Evolutionary conservation across 2,888 invertebrate genomes (phyloP), one percentile per base, ranked within the genome.

Genomic region (Pammene aurita): DNA sequence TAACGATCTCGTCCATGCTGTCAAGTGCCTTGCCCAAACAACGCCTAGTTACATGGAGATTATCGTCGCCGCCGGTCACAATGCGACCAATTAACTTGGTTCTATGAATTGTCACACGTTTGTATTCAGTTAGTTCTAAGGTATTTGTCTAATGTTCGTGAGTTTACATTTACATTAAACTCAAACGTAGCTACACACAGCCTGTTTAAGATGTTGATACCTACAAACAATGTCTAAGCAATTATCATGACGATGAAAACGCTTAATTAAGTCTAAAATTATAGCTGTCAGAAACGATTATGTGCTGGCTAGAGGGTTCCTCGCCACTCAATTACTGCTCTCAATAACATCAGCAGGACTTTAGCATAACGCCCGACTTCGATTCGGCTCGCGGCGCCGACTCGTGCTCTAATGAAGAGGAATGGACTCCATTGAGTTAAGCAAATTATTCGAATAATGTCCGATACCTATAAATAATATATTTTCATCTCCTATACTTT

Each of bases 391-490:
- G 38, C 14, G 57, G 34, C 34, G 38, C 67, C 41, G 44, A 42
- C 48, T 58, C 42, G 44, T n/a, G 42, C 57, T 35, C 54, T 73
- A 74, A 74, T 73, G 74, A 74, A 72, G 72, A 73, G 66, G 54
- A 73, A 74, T 73, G 72, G 72, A 68, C 63, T 70, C 50, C 67
- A 54, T 55, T 66, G 60, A 70, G 65, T 72, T 69, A 57, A 57
- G 74, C 80, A 80, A 76, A 81, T 75, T 70, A 75, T 77, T 56
- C 81, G 76, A 13, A 34, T 65, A 71, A 69, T 72, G 67, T 67
- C 34, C 58, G 34, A 44, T 57, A 26, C 42, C 57, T 57, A 42
- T 57, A 57, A 42, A 57, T 26, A 26, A 26, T 38, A 57, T 13
- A 41, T 13, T 52, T 52, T 26, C 26, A 26, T 26, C 52, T 52